phyloP scores from a whole-genome alignment of 2,113 vertebrate genomes.

The Takifugu flavidus region DNA sequence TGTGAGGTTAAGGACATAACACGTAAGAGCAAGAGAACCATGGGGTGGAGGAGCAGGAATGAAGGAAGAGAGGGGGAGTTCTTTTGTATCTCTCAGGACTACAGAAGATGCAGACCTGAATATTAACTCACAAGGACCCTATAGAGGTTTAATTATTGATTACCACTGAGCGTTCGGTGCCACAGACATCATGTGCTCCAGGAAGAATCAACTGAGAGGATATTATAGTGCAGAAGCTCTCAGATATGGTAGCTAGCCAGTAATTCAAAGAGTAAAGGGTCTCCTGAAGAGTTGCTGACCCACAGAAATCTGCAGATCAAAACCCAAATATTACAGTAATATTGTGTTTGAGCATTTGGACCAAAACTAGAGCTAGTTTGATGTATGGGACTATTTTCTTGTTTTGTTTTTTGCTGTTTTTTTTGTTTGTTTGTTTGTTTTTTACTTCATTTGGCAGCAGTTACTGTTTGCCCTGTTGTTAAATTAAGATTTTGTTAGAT shows the following conservation, averaged over 20 bases:
- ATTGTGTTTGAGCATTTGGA: too few relatives aligned
- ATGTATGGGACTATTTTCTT: too few relatives aligned
- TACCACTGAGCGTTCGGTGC: slow-evolving; percentile 26
- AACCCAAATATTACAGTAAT: slow-evolving; percentile 1
- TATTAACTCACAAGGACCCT: slow-evolving; percentile 51
- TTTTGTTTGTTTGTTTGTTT: too few relatives aligned
- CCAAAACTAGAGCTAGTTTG: too few relatives aligned
- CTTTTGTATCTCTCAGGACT: slow-evolving; percentile 28
- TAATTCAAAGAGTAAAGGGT: slow-evolving; percentile 1
- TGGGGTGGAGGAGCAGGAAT: background rate
- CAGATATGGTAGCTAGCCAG: background rate
- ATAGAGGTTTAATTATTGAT: slow-evolving; percentile 67
- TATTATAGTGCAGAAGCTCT: background rate
- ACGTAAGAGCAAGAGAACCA: slow-evolving; percentile 4
- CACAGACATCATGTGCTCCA: slow-evolving; percentile 28
- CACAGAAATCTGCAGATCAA: background rate
- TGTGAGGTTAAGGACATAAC: too few relatives aligned
- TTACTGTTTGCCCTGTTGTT: too few relatives aligned
- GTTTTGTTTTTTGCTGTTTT: too few relatives aligned
- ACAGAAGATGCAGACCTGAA: slow-evolving; percentile 48
- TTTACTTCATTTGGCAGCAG: too few relatives aligned
- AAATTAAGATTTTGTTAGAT: background rate
- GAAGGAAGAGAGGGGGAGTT: slow-evolving; percentile 14
- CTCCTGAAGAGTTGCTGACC: too few relatives aligned
- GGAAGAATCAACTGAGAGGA: slow-evolving; percentile 34